phyloP scores from a whole-genome alignment of 2,888 invertebrate genomes.

The Itoplectis maculator region DNA sequence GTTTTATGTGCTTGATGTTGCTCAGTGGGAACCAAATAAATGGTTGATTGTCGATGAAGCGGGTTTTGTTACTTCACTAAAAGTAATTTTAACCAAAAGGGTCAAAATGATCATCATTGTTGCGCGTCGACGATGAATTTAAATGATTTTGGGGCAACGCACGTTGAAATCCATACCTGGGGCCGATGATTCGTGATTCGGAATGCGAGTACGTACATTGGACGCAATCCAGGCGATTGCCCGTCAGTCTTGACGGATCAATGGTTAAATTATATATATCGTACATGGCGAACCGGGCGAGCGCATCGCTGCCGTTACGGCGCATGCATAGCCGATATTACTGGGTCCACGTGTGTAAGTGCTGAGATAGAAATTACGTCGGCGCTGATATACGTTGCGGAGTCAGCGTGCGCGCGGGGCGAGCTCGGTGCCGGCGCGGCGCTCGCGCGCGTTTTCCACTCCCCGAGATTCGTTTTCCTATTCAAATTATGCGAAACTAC shows the following conservation, averaged over 20 bases:
- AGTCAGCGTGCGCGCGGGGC: slow-evolving; percentile 1
- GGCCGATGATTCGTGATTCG: slow-evolving; percentile 34
- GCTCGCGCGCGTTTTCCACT: slow-evolving; percentile 20
- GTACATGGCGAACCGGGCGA: background rate
- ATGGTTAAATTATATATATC: slow-evolving; percentile 65
- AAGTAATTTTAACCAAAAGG: too few species aligned
- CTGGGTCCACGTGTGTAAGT: background rate
- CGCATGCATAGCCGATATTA: slow-evolving; percentile 32
- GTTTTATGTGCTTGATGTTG: background rate
- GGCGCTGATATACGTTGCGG: slow-evolving; percentile 34
- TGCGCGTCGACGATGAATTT: slow-evolving; percentile 9
- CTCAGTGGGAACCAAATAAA: too few species aligned
- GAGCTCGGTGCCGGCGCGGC: slow-evolving; percentile 31
- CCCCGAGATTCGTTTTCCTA: slow-evolving; percentile 78
- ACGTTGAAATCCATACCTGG: slow-evolving; percentile 28
- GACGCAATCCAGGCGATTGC: slow-evolving; percentile 16
- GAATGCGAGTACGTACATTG: slow-evolving; percentile 48
- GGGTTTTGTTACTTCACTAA: background rate
- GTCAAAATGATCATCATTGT: slow-evolving; percentile 31
- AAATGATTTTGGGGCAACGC: slow-evolving; percentile 35
- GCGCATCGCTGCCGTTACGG: slow-evolving; percentile 40
- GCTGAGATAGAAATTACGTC: slow-evolving; percentile 46
- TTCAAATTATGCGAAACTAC: slow-evolving; percentile 81
- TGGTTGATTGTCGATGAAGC: background rate
- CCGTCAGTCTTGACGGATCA: slow-evolving; percentile 58